These are phyloP conservation scores for Elanoides forficatus DNA, from an alignment of 2,113 vertebrate genomes.

Conservation along the genomic window DNA sequence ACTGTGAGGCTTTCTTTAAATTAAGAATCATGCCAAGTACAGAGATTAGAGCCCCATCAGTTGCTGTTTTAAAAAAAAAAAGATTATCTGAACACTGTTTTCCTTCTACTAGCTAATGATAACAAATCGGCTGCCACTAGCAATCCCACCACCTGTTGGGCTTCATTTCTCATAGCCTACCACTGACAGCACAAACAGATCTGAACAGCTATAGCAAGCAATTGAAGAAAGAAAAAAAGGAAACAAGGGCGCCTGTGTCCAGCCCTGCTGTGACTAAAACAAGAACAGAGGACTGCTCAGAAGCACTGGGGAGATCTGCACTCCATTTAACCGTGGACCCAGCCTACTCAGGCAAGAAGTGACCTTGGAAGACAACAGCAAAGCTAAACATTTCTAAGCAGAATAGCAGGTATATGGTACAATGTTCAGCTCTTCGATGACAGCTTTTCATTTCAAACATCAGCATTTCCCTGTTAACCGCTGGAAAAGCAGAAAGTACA, in stretches of 20 bases:
- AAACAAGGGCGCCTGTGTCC: neutral
- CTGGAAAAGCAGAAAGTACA: neutral
- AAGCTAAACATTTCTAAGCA: neutral
- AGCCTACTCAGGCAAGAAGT: rapidly evolving
- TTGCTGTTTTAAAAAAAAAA: neutral
- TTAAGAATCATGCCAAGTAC: neutral
- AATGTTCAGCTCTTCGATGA: neutral
- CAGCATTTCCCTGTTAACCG: neutral
- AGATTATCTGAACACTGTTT: neutral
- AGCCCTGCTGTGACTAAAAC: neutral
- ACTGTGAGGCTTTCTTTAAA: neutral
- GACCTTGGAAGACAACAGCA: neutral
- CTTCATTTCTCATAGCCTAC: neutral
- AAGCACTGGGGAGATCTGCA: neutral
- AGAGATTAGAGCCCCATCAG: neutral
- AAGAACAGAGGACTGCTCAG: neutral
- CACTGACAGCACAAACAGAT: rapidly evolving
- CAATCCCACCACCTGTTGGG: neutral
- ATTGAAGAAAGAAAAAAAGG: neutral
- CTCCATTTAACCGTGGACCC: rapidly evolving
- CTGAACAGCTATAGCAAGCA: neutral
- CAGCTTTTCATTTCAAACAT: neutral
- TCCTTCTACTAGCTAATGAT: neutral
- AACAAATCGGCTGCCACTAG: neutral
- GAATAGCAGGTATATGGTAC: neutral